Percentiles rank a stretch among this genome's conserved stretches.
Evolutionary conservation across 2,797 vertebrate genomes (phyloP).

Genomic region (Aeoliscus strigatus): DNA sequence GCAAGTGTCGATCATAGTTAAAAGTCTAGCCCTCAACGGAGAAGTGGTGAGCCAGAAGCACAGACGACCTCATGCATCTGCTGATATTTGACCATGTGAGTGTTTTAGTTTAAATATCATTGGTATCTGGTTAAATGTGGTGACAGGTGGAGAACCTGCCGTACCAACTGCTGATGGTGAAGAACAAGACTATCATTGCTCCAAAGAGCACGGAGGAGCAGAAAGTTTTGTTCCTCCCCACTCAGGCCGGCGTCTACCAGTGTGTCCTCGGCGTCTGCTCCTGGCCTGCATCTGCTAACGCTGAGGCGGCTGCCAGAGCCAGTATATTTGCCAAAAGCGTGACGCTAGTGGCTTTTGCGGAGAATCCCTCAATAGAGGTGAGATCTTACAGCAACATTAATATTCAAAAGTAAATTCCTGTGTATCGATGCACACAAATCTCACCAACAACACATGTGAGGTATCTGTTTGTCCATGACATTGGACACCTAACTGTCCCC

Average conservation of each 20-base stretch:
- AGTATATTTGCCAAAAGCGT: slow-evolving; percentile 85
- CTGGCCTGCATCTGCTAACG: slow-evolving; percentile 89
- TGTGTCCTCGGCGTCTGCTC: slow-evolving; percentile 86
- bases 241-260: slow-evolving; percentile 84
- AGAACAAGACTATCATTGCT: slow-evolving; percentile 89
- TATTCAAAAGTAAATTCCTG: no score
- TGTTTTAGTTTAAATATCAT: no score
- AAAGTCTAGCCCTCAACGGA: slow-evolving; percentile 83
- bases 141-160: slow-evolving; percentile 82
- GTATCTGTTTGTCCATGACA: no score
- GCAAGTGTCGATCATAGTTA: slow-evolving; percentile 82
- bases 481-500: no score
- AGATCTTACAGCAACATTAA: no score
- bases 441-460: no score
- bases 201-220: slow-evolving; percentile 87
- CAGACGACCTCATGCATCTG: not conserved
- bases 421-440: no score
- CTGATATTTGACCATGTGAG: no score
- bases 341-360: slow-evolving; percentile 84
- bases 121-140: no score
- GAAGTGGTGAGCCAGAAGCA: slow-evolving; percentile 77
- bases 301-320: slow-evolving; percentile 76
- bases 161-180: slow-evolving; percentile 88
- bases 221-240: slow-evolving; percentile 89
- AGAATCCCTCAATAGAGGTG: slow-evolving; percentile 87